Evolutionary conservation across 2,888 invertebrate genomes (phyloP).

Genomic region (Ommatoiulus sabulosus): DNA sequence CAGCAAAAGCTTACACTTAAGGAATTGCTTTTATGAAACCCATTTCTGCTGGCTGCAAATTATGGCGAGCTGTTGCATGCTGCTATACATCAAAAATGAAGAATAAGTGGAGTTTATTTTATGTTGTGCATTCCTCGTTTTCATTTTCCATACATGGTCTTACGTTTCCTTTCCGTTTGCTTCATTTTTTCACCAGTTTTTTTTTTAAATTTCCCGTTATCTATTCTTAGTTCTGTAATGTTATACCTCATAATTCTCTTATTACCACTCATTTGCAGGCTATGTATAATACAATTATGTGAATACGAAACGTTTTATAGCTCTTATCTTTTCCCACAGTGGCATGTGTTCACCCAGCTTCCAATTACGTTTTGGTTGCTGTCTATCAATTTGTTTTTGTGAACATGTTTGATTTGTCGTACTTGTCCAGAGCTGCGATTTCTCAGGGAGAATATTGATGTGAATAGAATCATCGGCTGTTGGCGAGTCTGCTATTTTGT

Average conservation of each 20-base stretch:
- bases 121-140: not conserved
- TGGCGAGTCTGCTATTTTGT: not conserved
- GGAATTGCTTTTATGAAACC: not conserved
- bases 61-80: not conserved
- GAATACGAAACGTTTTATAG: not conserved
- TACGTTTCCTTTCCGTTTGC: not conserved
- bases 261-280: not conserved
- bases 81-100: not conserved
- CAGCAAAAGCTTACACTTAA: not conserved
- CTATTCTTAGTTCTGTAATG: not conserved
- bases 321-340: not conserved
- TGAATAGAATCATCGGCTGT: constrained; percentile 45
- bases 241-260: not conserved
- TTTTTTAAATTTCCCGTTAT: not conserved
- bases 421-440: constrained; percentile 48
- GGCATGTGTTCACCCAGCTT: not conserved
- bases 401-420: not conserved
- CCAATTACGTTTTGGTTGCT: not conserved
- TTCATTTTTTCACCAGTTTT: not conserved
- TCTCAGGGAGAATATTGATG: constrained; percentile 51
- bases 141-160: not conserved
- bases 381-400: constrained; percentile 33
- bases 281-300: constrained; percentile 3
- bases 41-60: not conserved
- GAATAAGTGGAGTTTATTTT: not conserved